Evolutionary conservation across 2,888 invertebrate genomes (phyloP).

Genomic region (Heliconius hortense): DNA sequence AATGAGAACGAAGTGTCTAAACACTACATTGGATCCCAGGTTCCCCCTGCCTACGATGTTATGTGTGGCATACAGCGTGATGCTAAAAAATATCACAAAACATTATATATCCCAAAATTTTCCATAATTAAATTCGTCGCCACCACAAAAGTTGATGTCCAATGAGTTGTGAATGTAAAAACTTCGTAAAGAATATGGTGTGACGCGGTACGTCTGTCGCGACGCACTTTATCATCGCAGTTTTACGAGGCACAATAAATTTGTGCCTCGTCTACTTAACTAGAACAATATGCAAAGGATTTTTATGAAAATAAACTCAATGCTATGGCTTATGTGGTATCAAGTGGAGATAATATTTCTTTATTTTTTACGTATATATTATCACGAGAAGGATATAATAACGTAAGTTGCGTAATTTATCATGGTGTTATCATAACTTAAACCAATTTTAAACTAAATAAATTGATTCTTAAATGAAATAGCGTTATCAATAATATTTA

Average conservation of each 20-base stretch:
- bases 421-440: too few species aligned
- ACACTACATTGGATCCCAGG: too few species aligned
- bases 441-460: too few species aligned
- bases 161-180: slow-evolving; percentile 49
- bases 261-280: slow-evolving; percentile 64
- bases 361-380: not conserved
- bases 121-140: not conserved
- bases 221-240: slow-evolving; percentile 55
- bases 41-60: too few species aligned
- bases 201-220: slow-evolving; percentile 53
- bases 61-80: too few species aligned
- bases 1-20: too few species aligned
- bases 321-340: not conserved
- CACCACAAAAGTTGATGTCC: slow-evolving; percentile 28
- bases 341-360: not conserved
- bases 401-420: too few species aligned
- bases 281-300: slow-evolving; percentile 58
- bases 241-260: slow-evolving; percentile 71
- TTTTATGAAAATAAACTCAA: slow-evolving; percentile 63
- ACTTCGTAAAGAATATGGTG: slow-evolving; percentile 53
- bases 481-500: too few species aligned
- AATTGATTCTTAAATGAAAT: too few species aligned
- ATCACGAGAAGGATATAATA: too few species aligned
- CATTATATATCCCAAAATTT: not conserved
- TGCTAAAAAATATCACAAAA: too few species aligned